phyloP scores from a whole-genome alignment of 2,797 vertebrate genomes.

The Balearica regulorum region DNA sequence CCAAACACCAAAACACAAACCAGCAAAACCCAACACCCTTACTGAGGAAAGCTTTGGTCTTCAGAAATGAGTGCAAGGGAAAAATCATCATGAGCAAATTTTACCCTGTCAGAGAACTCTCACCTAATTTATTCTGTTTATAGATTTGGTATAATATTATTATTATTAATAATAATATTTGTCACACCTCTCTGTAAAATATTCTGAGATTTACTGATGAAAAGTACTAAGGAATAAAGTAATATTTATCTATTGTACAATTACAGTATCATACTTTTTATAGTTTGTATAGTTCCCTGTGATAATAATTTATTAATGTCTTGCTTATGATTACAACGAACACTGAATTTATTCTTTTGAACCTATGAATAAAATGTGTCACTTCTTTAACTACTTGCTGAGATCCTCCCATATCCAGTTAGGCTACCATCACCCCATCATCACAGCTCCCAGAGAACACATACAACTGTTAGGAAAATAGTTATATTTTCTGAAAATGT shows the following conservation, averaged over 20 bases:
- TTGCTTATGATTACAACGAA: not conserved
- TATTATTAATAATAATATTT: not conserved
- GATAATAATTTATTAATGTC: not conserved
- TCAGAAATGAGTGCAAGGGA: not conserved
- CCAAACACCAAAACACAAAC: not conserved
- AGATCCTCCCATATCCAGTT: not conserved
- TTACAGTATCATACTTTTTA: not conserved
- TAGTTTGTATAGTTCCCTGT: not conserved
- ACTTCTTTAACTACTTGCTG: not conserved
- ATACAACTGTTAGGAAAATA: not conserved
- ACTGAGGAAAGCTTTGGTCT: not conserved
- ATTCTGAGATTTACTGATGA: not conserved
- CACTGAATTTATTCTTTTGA: not conserved
- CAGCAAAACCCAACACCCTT: not conserved
- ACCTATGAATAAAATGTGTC: not conserved
- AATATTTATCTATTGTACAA: not conserved
- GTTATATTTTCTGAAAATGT: not conserved
- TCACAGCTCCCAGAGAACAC: not conserved
- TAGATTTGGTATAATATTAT: not conserved
- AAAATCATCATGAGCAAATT: not conserved
- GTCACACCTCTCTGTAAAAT: not conserved
- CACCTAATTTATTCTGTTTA: not conserved
- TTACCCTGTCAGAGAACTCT: not conserved
- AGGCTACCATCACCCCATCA: not conserved
- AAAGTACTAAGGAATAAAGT: not conserved